Percentiles rank a stretch among this genome's conserved stretches.
Conservation (phyloP, 2,113 vertebrate species). For the Leptobrachium leishanense region DNA sequence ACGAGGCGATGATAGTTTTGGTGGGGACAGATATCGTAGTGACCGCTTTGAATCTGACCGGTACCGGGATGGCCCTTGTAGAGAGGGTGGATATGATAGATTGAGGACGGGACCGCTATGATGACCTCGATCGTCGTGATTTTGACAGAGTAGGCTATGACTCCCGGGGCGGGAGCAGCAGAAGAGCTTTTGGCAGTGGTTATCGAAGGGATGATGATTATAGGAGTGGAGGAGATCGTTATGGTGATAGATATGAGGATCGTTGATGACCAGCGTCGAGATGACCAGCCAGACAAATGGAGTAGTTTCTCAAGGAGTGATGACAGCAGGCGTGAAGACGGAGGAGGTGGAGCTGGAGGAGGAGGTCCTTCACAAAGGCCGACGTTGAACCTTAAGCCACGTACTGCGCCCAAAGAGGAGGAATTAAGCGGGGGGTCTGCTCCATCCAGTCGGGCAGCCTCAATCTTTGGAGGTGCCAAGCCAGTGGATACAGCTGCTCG, state of each 20-base stretch:
- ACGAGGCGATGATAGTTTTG: slow-evolving; percentile 79
- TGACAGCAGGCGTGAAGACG: slow-evolving; percentile 65
- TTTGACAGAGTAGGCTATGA: slow-evolving; percentile 78
- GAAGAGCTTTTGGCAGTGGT: slow-evolving; percentile 85
- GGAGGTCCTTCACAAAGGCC: slow-evolving; percentile 83
- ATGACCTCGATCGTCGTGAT: slow-evolving; percentile 82
- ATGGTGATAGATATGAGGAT: slow-evolving; percentile 76
- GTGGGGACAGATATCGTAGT: slow-evolving; percentile 78
- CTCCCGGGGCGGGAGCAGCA: slow-evolving; percentile 70
- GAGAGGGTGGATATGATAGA: slow-evolving; percentile 68
- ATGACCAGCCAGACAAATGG: slow-evolving; percentile 74
- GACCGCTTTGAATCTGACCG: slow-evolving; percentile 77
- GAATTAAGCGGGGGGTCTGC: slow-evolving; percentile 67
- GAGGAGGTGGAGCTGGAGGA: slow-evolving; percentile 49
- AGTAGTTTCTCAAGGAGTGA: slow-evolving; percentile 70
- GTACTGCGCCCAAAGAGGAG: slow-evolving; percentile 86
- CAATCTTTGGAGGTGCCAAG: slow-evolving; percentile 90
- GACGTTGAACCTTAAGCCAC: slow-evolving; percentile 91
- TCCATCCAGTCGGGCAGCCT: slow-evolving; percentile 77
- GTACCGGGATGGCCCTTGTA: slow-evolving; percentile 76
- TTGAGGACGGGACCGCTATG: slow-evolving; percentile 69
- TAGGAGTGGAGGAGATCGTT: slow-evolving; percentile 68
- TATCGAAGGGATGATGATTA: slow-evolving; percentile 88
- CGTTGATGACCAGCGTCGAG: slow-evolving; percentile 57
- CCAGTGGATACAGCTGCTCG: slow-evolving; percentile 90